phyloP scores from a whole-genome alignment of 2,797 vertebrate species.

The Chromis chromis region DNA sequence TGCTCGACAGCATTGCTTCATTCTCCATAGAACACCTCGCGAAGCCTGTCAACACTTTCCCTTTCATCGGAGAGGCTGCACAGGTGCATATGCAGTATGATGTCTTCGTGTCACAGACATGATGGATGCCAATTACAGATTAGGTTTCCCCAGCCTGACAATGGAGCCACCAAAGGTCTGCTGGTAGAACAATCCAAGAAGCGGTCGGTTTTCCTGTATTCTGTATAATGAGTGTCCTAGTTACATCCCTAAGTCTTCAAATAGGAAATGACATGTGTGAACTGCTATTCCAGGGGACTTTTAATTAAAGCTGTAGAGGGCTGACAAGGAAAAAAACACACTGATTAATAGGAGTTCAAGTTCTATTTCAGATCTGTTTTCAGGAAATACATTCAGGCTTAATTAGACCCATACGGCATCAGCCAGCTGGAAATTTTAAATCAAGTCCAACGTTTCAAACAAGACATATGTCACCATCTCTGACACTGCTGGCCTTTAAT shows the following conservation, averaged over 20 bases:
- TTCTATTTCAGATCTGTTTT: constrained; percentile 85
- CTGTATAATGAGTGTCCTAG: constrained; percentile 82
- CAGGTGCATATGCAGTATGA: constrained; percentile 34
- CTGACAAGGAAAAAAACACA: constrained; percentile 78
- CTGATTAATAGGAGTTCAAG: constrained; percentile 85
- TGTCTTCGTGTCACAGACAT: constrained; percentile 37
- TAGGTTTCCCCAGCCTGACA: constrained; percentile 53
- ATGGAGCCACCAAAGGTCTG: constrained; percentile 59
- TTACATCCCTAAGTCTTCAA: constrained; percentile 79
- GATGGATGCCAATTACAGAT: constrained; percentile 73
- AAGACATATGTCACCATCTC: constrained; percentile 81
- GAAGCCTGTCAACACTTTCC: constrained; percentile 52
- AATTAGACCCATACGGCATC: constrained; percentile 85
- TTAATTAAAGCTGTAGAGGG: constrained; percentile 86
- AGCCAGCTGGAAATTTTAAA: constrained; percentile 85
- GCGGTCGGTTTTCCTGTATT: constrained; percentile 67
- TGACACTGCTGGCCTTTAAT: constrained; percentile 68
- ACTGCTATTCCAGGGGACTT: constrained; percentile 81
- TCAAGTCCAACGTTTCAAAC: constrained; percentile 78
- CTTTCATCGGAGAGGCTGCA: constrained; percentile 45
- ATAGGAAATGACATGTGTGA: constrained; percentile 85
- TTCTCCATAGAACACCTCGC: constrained; percentile 36
- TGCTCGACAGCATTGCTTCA: constrained; percentile 46
- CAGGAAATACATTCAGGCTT: constrained; percentile 83
- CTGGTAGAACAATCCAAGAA: constrained; percentile 60